Percentiles rank a stretch among this genome's conserved stretches.
These are phyloP conservation scores for Perca schrenkii DNA, from an alignment of 2,113 vertebrate species.

Conservation along the genomic window DNA sequence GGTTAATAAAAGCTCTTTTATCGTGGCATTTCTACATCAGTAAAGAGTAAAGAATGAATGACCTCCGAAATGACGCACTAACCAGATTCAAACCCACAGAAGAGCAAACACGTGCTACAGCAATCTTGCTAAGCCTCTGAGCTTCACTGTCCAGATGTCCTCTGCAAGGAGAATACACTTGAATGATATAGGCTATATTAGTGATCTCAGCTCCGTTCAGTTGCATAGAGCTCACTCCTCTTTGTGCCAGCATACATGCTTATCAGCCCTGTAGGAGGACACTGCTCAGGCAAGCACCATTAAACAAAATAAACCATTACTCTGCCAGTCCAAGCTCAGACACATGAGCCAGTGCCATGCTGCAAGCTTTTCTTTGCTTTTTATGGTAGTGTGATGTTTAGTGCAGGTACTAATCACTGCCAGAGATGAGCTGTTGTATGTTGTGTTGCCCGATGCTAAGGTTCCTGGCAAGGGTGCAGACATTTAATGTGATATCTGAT, in stretches of 20 bases:
- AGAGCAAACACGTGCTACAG: conserved; percentile 13
- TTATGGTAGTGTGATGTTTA: conserved; percentile 23
- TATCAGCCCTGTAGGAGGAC: conserved; percentile 40
- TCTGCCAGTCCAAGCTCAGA: conserved; percentile 10
- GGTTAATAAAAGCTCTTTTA: not conserved
- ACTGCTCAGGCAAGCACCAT: conserved; percentile 35
- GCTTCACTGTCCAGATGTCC: conserved; percentile 42
- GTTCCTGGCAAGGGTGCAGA: not conserved
- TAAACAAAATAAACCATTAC: conserved; percentile 42
- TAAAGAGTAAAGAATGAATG: not conserved
- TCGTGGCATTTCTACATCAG: not conserved
- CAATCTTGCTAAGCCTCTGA: conserved; percentile 45
- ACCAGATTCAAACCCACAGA: conserved; percentile 20
- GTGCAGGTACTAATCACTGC: conserved; percentile 5
- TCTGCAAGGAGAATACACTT: conserved; percentile 36
- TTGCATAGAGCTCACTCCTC: conserved; percentile 7
- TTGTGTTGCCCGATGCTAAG: not conserved
- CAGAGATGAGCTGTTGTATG: conserved; percentile 14
- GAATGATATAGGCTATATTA: conserved; percentile 12
- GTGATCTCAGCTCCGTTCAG: conserved; percentile 16
- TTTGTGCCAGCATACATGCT: conserved; percentile 42
- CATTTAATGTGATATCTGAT: not conserved
- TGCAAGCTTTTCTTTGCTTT: conserved; percentile 30
- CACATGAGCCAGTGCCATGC: conserved; percentile 14
- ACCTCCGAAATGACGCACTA: conserved; percentile 23